Evolutionary conservation across 2,888 invertebrate species (phyloP).

Genomic region (Megamerina dolium): DNA sequence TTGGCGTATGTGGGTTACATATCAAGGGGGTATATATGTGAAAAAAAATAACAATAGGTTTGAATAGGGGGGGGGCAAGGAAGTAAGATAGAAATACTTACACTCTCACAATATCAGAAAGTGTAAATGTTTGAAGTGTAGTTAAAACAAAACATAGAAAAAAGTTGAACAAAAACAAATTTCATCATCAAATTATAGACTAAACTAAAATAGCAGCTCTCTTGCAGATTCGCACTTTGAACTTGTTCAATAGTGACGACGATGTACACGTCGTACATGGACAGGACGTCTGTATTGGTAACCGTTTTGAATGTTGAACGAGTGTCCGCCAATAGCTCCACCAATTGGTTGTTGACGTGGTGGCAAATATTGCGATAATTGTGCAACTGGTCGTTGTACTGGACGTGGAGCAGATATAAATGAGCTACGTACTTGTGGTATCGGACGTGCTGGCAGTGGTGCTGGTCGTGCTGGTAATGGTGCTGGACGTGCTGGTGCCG

Average conservation of each 20-base stretch:
- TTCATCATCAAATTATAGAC: too few species aligned
- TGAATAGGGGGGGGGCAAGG: too few species aligned
- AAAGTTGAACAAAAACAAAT: too few species aligned
- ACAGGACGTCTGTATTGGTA: conserved; percentile 44
- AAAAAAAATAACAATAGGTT: too few species aligned
- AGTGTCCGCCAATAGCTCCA: conserved; percentile 25
- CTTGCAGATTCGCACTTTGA: too few species aligned
- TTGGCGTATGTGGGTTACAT: too few species aligned
- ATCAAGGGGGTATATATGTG: too few species aligned
- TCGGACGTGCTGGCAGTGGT: neutral
- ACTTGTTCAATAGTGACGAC: conserved; percentile 30
- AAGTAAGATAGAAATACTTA: too few species aligned
- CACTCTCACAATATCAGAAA: too few species aligned
- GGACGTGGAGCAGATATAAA: conserved; percentile 10
- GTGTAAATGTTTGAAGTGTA: too few species aligned
- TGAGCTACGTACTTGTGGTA: conserved; percentile 11
- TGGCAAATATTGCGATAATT: conserved; percentile 4
- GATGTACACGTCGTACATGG: conserved; percentile 37
- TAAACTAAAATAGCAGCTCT: too few species aligned
- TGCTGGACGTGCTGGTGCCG: conserved; percentile 20
- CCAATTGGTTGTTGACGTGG: conserved; percentile 4
- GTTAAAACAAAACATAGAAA: too few species aligned
- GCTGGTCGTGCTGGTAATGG: conserved; percentile 6
- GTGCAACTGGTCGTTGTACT: conserved; percentile 13
- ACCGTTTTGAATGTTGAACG: conserved; percentile 32